Evolutionary conservation across 2,888 invertebrate genomes (phyloP).

Genomic region (Xestia rhomboidea): DNA sequence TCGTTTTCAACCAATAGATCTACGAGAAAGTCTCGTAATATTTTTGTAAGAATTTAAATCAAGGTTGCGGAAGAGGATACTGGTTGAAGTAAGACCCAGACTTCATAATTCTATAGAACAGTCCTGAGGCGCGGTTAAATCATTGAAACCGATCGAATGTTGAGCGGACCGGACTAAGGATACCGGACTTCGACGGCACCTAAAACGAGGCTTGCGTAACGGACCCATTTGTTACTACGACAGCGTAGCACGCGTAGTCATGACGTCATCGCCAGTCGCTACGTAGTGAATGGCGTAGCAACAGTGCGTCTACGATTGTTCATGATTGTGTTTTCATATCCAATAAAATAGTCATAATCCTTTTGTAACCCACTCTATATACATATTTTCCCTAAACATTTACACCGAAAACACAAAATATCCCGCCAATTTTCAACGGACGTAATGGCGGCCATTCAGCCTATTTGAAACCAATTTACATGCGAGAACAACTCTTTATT

Average conservation of each 20-base stretch:
- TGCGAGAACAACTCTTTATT: slow-evolving; percentile 55
- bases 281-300: neutral
- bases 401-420: slow-evolving; percentile 17
- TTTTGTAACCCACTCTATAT: too few species aligned
- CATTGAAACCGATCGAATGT: too few species aligned
- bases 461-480: slow-evolving; percentile 62
- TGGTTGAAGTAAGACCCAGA: neutral
- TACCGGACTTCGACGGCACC: too few species aligned
- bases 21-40: too few species aligned
- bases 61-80: too few species aligned
- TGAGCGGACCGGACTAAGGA: too few species aligned
- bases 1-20: too few species aligned
- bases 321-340: neutral
- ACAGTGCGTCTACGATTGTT: neutral
- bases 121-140: too few species aligned
- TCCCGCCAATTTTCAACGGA: slow-evolving; percentile 24
- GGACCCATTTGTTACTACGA: neutral
- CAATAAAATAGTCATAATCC: slow-evolving; percentile 5
- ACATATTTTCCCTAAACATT: slow-evolving; percentile 23
- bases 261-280: neutral
- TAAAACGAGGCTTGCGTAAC: neutral
- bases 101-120: neutral
- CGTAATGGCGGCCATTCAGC: slow-evolving; percentile 5
- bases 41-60: too few species aligned
- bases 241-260: neutral